Conservation (phyloP, 1,140 invertebrate species). For the Drosophila kikkawai region DNA sequence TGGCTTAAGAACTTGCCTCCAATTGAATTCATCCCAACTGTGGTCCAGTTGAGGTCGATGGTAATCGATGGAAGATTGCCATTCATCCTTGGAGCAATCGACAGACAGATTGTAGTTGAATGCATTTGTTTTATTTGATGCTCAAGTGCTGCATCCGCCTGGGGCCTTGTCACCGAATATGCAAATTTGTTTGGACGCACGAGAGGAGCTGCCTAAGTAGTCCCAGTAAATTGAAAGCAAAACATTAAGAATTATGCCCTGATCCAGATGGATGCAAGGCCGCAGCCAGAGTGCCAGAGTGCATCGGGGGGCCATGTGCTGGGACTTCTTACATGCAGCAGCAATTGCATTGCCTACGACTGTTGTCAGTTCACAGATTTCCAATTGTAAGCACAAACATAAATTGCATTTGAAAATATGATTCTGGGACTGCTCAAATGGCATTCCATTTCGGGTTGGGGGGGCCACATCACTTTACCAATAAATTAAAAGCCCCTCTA, state of each 20-base stretch:
- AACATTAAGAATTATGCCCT: conserved; percentile 81
- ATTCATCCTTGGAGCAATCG: conserved; percentile 11
- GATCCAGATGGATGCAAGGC: conserved; percentile 68
- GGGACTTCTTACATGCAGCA: conserved; percentile 46
- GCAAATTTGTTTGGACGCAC: conserved; percentile 60
- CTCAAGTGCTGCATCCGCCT: conserved; percentile 21
- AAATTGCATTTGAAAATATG: conserved; percentile 47
- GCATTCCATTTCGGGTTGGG: not conserved
- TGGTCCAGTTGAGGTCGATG: conserved; percentile 43
- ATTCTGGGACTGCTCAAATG: conserved; percentile 15
- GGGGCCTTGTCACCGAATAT: conserved; percentile 41
- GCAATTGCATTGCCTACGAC: conserved; percentile 24
- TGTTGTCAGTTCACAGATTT: conserved; percentile 76
- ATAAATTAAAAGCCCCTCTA: conserved; percentile 43
- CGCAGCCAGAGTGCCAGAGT: conserved; percentile 21
- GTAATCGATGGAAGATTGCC: conserved; percentile 29
- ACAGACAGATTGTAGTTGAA: conserved; percentile 20
- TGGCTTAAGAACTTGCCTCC: conserved; percentile 18
- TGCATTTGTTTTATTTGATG: conserved; percentile 53
- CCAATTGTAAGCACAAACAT: conserved; percentile 63
- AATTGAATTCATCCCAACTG: conserved; percentile 40
- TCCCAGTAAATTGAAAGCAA: conserved; percentile 78
- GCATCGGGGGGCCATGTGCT: conserved; percentile 63
- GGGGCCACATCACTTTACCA: conserved; percentile 10
- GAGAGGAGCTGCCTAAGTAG: conserved; percentile 58